Evolutionary conservation across 2,113 vertebrate genomes (phyloP).

Genomic region (Corydoras sp.): DNA sequence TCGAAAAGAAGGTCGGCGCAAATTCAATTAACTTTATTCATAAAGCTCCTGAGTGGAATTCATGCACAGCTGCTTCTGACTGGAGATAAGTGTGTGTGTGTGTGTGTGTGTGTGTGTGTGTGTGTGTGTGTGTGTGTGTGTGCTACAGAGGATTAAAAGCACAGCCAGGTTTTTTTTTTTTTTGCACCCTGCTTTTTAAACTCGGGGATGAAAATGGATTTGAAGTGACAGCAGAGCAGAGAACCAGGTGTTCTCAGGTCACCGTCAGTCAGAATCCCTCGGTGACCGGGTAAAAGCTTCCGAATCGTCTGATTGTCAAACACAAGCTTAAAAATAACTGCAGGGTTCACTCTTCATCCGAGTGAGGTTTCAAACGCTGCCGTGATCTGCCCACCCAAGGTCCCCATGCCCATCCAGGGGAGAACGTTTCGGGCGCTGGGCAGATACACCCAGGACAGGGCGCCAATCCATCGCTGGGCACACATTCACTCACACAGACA

Average conservation of each 20-base stretch:
- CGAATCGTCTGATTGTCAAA: neutral
- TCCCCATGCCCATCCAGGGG: no score
- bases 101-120: neutral
- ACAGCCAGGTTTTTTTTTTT: no score
- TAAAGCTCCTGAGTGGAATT: slow-evolving; percentile 7
- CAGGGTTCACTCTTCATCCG: no score
- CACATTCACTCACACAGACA: no score
- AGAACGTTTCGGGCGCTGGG: no score
- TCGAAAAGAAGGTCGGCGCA: neutral
- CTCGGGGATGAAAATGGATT: no score
- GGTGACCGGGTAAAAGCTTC: neutral
- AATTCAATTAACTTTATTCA: neutral
- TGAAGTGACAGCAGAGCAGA: no score
- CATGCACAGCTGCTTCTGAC: neutral
- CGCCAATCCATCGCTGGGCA: no score
- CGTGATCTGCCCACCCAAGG: no score
- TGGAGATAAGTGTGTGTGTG: neutral
- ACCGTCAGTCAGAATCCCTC: neutral
- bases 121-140: neutral
- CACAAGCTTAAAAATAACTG: neutral
- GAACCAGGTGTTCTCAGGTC: neutral
- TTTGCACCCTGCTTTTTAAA: no score
- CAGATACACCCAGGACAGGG: no score
- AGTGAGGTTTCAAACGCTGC: no score
- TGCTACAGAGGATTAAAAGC: neutral